A percentile compares a stretch with the other conserved stretches of the same genome.
phyloP scores from a whole-genome alignment of 2,797 vertebrate genomes.

The Chaetodon trifasciatus region DNA sequence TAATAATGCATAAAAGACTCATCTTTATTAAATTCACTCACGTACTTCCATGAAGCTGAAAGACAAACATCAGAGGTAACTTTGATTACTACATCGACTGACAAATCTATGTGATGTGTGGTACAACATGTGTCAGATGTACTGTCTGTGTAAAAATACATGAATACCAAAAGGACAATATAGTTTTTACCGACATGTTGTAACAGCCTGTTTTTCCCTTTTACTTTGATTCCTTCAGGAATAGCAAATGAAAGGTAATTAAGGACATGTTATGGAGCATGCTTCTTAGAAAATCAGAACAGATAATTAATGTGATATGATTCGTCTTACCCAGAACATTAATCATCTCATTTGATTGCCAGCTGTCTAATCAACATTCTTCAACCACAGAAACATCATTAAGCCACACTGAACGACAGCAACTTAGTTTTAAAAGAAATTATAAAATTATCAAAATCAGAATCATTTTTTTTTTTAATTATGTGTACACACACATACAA shows the following conservation, averaged over 20 bases:
- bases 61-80: neutral
- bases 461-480: neutral
- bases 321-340: neutral
- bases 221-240: neutral
- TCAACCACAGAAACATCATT: neutral
- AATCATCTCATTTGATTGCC: constrained; percentile 10
- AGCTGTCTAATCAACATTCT: neutral
- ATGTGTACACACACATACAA: neutral
- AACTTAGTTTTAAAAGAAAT: neutral
- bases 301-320: neutral
- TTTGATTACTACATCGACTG: neutral
- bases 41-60: neutral
- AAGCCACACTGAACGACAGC: neutral
- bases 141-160: too few relatives aligned
- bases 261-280: neutral
- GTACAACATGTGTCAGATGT: neutral
- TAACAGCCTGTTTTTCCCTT: neutral
- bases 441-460: neutral
- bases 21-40: neutral
- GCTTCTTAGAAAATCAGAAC: neutral
- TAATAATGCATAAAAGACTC: neutral
- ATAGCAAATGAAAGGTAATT: neutral
- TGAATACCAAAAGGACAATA: neutral
- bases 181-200: neutral
- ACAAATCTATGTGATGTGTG: neutral